Base-by-base conservation (phyloP, 2,113 vertebrate species). In the Xiphophorus hellerii region DNA sequence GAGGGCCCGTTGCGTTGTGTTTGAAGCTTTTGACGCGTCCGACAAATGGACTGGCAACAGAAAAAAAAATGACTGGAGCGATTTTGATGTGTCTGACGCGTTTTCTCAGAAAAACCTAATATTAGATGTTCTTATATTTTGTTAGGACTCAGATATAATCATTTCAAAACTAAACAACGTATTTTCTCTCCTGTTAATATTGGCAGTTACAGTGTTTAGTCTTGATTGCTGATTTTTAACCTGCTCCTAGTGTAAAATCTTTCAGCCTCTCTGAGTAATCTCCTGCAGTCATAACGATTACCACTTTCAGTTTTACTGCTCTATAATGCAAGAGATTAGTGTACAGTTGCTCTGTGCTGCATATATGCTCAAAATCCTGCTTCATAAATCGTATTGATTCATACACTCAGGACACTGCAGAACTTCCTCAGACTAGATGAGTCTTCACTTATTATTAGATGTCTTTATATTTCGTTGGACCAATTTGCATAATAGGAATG, bases 401-500 rank as follows among this genome's bases (percentile, higher is more conserved):
- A 14, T 73, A 30, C n/a, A 30, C 30, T 11, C 17, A 69, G 11
- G 27, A 30, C 7, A 74, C 30, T 39, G 63, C 51, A 51, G 22
- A 44, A 71, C 60, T 27, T n/a, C n/a, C 63, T 71, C 20, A 29
- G 20, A 30, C 25, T 62, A 37, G 48, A 35, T 64, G 8, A 37
- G 0, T 5, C 11, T 30, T 69, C 27, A 2, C 62, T 62, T 63
- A 31, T 27, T 63, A 54, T 54, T 10, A 31, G 67, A 31, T 62
- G 20, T 69, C 11, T 1, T 39, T 63, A 12, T 66, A 58, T 37
- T 66, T 35, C 71, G 28, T 66, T 42, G 44, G 25, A 27, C 22
- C 58, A 73, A 62, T 84, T 72, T 73, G 70, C 75, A 54, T 72
- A 51, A 28, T 66, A 61, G 78, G 35, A 74, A 78, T 75, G 20